Evolutionary conservation across 1,140 invertebrate genomes (phyloP).

Genomic region (Brachionus plicatilis): DNA sequence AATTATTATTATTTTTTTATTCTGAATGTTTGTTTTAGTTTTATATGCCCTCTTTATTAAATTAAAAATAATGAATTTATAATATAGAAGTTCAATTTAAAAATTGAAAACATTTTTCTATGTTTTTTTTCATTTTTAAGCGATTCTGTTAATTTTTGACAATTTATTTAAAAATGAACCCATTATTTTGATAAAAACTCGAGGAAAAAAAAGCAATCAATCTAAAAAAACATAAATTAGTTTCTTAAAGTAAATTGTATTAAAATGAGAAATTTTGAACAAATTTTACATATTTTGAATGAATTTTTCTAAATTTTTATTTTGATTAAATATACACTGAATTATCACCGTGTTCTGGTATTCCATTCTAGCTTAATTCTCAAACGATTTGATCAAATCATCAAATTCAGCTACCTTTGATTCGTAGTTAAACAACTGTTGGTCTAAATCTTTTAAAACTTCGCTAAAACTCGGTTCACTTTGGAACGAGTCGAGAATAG

Average conservation of each 20-base stretch:
- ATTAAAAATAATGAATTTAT: too few relatives aligned
- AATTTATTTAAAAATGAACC: neutral
- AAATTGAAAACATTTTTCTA: too few relatives aligned
- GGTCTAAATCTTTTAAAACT: slow-evolving; percentile 65
- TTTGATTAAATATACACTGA: neutral
- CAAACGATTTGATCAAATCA: slow-evolving; percentile 52
- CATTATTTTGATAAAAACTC: neutral
- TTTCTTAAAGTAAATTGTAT: neutral
- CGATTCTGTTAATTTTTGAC: neutral
- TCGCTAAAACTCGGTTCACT: slow-evolving; percentile 62
- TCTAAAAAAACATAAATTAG: neutral
- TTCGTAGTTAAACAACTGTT: slow-evolving; percentile 70
- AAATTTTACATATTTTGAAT: neutral
- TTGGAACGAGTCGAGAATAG: slow-evolving; percentile 63
- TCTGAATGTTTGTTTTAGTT: too few relatives aligned
- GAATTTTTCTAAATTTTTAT: neutral
- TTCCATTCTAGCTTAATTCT: neutral
- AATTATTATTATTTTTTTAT: too few relatives aligned
- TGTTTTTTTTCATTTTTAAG: too few relatives aligned
- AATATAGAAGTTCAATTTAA: too few relatives aligned
- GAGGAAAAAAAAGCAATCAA: neutral
- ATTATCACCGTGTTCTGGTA: neutral
- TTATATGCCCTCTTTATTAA: too few relatives aligned
- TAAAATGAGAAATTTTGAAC: neutral
- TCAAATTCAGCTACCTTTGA: slow-evolving; percentile 69